A percentile compares a stretch with the other conserved stretches of the same genome.
These are phyloP conservation scores for Metalampra italica DNA, from an alignment of 2,888 invertebrate species.

Conservation along the genomic window DNA sequence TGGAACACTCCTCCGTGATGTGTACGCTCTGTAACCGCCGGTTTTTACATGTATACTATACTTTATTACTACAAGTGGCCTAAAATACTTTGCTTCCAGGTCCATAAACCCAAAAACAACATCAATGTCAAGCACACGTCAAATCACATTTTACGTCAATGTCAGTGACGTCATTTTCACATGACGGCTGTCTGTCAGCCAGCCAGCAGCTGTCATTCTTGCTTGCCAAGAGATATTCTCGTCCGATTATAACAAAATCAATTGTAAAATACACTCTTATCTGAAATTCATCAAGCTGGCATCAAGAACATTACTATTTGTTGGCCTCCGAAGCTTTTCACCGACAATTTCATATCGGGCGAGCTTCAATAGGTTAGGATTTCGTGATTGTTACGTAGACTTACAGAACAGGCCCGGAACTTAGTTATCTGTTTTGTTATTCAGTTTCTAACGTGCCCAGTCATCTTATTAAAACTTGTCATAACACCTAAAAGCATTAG, in stretches of 20 bases:
- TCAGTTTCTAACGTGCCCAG: not conserved
- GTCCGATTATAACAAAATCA: not conserved
- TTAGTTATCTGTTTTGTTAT: not conserved
- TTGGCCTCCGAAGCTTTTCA: constrained; percentile 56
- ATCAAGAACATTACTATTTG: constrained; percentile 54
- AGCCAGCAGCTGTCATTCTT: too few relatives aligned
- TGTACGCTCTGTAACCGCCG: too few relatives aligned
- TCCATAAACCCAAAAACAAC: too few relatives aligned
- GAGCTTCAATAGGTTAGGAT: constrained; percentile 56
- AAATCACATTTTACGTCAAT: too few relatives aligned
- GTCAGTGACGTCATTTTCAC: too few relatives aligned
- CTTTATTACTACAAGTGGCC: too few relatives aligned
- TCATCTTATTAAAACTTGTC: not conserved
- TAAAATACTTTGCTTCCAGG: too few relatives aligned
- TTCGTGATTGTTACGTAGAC: constrained; percentile 1
- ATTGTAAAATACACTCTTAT: not conserved
- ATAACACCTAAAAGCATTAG: constrained; percentile 6
- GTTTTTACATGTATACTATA: too few relatives aligned
- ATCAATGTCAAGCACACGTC: too few relatives aligned
- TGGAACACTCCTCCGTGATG: too few relatives aligned
- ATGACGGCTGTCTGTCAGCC: too few relatives aligned
- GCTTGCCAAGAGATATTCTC: too few relatives aligned
- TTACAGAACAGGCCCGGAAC: not conserved
- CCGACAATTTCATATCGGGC: constrained; percentile 42
- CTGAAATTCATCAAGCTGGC: constrained; percentile 57